Evolutionary conservation across 2,888 invertebrate species (phyloP).

Genomic region (Stramonita haemastoma): DNA sequence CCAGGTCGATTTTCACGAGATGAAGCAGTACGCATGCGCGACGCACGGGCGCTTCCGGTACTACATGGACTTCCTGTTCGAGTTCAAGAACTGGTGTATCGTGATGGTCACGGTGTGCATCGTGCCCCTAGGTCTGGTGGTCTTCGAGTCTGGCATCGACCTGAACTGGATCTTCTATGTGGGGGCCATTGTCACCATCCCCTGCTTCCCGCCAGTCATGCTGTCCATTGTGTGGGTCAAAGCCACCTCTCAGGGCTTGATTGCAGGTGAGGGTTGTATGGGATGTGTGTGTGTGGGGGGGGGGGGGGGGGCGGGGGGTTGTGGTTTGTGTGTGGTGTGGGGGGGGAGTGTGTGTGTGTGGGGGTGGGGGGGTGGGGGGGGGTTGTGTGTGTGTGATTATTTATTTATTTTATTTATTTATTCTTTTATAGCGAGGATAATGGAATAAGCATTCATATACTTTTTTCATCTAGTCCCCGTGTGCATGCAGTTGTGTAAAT

Average conservation of each 20-base stretch:
- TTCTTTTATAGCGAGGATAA: too few relatives aligned
- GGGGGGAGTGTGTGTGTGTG: neutral
- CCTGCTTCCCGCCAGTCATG: slow-evolving; percentile 72
- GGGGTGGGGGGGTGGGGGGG: too few relatives aligned
- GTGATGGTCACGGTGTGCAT: slow-evolving; percentile 72
- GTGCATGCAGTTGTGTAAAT: too few relatives aligned
- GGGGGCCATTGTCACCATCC: slow-evolving; percentile 74
- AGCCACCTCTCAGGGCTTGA: slow-evolving; percentile 69
- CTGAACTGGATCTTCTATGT: slow-evolving; percentile 76
- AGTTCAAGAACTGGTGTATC: slow-evolving; percentile 75
- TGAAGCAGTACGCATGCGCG: slow-evolving; percentile 62
- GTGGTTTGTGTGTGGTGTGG: neutral
- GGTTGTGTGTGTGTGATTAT: too few relatives aligned
- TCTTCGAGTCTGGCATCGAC: slow-evolving; percentile 72
- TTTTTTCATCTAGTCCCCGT: too few relatives aligned
- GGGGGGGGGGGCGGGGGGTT: neutral
- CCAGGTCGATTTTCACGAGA: slow-evolving; percentile 43
- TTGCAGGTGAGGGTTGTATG: slow-evolving; percentile 57
- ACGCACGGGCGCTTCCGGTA: slow-evolving; percentile 68
- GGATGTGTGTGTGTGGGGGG: neutral
- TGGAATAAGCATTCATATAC: too few relatives aligned
- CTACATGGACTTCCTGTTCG: slow-evolving; percentile 67
- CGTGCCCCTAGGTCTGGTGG: slow-evolving; percentile 72
- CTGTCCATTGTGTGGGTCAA: slow-evolving; percentile 73
- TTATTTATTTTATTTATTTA: too few relatives aligned